Base-by-base conservation (phyloP, 2,113 vertebrate genomes). In the Pimephales promelas region DNA sequence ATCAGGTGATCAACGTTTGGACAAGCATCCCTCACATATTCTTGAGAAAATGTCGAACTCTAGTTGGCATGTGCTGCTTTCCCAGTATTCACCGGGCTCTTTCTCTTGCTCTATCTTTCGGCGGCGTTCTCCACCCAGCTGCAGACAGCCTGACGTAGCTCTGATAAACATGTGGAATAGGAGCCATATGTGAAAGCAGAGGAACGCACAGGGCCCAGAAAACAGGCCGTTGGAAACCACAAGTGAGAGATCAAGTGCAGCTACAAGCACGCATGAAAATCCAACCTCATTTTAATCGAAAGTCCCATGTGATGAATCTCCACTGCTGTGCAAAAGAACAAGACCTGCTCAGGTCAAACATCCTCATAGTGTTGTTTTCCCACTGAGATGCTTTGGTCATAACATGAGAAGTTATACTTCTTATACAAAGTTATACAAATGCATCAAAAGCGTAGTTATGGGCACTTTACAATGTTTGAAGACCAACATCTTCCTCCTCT, bases 391-490 rank as follows among this genome's bases (percentile, higher is more conserved):
- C 86, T 90, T 90, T 88, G 90, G 49, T 34, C 18, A 10, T 56
- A 86, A 83, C 86, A 91, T 10, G 40, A 24, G 68, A 68, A 22
- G 64, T n/a, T n/a, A n/a, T n/a, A n/a, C n/a, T n/a, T n/a, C n/a
- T n/a, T n/a, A n/a, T n/a, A n/a, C n/a, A n/a, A n/a, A n/a, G n/a
- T n/a, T n/a, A n/a, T 36, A 93, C 92, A 90, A 92, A 93, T 92
- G 90, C 90, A 93, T 94, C 91, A 92, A 92, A 93, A 90, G 91
- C 89, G 91, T 93, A 88, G 90, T 93, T 92, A 91, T 87, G 84
- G 89, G 86, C 64, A 13, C 34, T n/a, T 70, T 70, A 70, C 66
- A 54, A 45, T 70, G 57, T 54, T n/a, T 40, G 4, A 14, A 64
- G 43, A 47, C 64, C 40, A 54, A 45, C 75, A 28, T 76, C 40